These are phyloP conservation scores for Gopherus flavomarginatus DNA, from an alignment of 2,113 vertebrate species.

Conservation along the genomic window DNA sequence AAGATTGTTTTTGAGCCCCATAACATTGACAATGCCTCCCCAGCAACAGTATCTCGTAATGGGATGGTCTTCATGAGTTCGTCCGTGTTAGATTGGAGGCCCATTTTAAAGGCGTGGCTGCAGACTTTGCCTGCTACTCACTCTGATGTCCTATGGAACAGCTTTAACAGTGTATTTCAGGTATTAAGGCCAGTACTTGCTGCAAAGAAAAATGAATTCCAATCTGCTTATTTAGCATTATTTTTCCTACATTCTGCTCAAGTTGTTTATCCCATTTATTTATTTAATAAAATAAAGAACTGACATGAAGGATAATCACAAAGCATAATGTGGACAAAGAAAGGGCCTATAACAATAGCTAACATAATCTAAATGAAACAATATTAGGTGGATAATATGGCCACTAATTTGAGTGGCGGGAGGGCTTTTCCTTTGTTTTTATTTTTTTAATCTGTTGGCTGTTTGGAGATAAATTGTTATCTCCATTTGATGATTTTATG, in stretches of 20 bases:
- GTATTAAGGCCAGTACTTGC: constrained; percentile 53
- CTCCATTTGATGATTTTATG: constrained; percentile 12
- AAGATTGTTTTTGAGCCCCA: constrained; percentile 97
- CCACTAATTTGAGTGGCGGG: not conserved
- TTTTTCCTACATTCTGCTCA: not conserved
- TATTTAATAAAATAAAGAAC: not conserved
- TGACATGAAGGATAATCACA: not conserved
- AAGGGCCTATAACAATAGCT: not conserved
- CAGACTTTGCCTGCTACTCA: constrained; percentile 75
- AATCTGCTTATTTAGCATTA: not conserved
- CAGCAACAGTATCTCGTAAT: constrained; percentile 95
- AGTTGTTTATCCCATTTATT: constrained; percentile 29
- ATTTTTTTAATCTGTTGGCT: not conserved
- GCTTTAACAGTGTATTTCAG: constrained; percentile 84
- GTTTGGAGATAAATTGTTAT: constrained; percentile 5
- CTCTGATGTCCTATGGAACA: constrained; percentile 75
- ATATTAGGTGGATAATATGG: not conserved
- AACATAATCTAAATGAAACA: not conserved
- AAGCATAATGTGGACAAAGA: not conserved
- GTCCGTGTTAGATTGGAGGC: constrained; percentile 92
- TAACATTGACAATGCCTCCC: constrained; percentile 97
- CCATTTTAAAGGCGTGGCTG: constrained; percentile 89
- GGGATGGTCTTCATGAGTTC: constrained; percentile 99
- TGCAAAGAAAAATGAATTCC: not conserved
- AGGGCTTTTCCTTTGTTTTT: constrained; percentile 11